phyloP scores from a whole-genome alignment of 2,888 invertebrate genomes.

The Seira sanloemensis region DNA sequence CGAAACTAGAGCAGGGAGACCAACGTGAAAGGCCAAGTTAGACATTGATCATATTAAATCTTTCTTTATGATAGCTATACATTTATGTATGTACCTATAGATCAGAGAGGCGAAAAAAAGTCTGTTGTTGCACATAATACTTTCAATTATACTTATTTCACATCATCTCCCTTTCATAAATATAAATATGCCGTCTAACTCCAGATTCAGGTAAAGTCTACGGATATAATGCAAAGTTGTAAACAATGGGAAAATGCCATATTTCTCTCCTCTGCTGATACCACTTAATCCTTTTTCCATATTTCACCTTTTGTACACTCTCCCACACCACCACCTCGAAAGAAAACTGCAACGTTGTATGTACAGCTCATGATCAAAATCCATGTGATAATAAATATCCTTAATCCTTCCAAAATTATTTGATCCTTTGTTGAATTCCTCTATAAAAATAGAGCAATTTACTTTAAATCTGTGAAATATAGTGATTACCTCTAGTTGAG shows the following conservation, averaged over 20 bases:
- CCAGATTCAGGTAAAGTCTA: too few relatives aligned
- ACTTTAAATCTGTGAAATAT: not conserved
- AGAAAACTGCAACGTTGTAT: not conserved
- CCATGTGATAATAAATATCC: not conserved
- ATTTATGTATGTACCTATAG: not conserved
- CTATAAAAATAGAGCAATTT: not conserved
- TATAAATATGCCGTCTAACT: too few relatives aligned
- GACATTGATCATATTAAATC: conserved; percentile 15
- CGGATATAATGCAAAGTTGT: not conserved
- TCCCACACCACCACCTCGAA: conserved; percentile 5
- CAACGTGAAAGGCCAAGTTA: not conserved
- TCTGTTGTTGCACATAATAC: too few relatives aligned
- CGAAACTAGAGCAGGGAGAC: conserved; percentile 40
- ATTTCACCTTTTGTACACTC: conserved; percentile 46
- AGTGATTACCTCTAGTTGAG: not conserved
- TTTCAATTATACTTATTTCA: too few relatives aligned
- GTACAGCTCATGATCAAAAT: not conserved
- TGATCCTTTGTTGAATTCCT: not conserved
- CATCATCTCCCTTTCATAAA: too few relatives aligned
- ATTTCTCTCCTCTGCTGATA: conserved; percentile 25
- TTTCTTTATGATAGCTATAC: conserved; percentile 23
- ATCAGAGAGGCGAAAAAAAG: too few relatives aligned
- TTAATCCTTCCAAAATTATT: not conserved
- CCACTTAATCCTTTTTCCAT: conserved; percentile 53
- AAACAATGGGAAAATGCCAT: conserved; percentile 20